phyloP scores from a whole-genome alignment of 2,113 vertebrate species.

The human (Homo sapiens) region GRCh38 chr2:148401501-148402000 shows the following conservation, averaged over 20 bases:
- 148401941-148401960: background rate
- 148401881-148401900: background rate
- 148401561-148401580: background rate
- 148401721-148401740: background rate
- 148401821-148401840: background rate
- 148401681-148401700: background rate
- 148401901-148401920: background rate
- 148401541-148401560: slow-evolving; percentile 12
- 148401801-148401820: background rate
- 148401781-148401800: background rate
- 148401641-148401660: background rate
- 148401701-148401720: slow-evolving; percentile 10
- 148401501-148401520: background rate
- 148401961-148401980: background rate
- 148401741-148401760: background rate
- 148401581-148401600: background rate
- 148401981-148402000: background rate
- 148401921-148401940: background rate
- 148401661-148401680: background rate
- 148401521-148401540: background rate
- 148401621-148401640: background rate
- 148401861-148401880: background rate
- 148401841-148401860: background rate
- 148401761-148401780: background rate
- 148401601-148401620: background rate